phyloP scores from a whole-genome alignment of 1,140 invertebrate genomes.

The Littorina saxatilis region DNA sequence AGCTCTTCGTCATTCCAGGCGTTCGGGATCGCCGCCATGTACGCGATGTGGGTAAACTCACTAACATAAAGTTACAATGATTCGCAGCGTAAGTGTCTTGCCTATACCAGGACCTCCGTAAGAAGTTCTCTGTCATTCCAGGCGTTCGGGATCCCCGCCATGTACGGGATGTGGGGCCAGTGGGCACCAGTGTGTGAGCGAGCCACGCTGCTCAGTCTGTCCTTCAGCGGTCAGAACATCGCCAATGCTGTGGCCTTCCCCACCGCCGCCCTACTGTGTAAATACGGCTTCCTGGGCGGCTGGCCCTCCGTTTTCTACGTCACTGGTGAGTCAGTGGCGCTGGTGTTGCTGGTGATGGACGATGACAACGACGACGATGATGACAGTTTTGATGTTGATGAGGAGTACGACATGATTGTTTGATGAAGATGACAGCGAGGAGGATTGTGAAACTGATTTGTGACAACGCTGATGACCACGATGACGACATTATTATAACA shows the following conservation, averaged over 20 bases:
- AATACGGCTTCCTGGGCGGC: conserved; percentile 77
- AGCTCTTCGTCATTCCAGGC: too few relatives aligned
- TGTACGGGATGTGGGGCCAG: conserved; percentile 33
- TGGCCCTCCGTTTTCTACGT: conserved; percentile 94
- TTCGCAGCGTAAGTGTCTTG: too few relatives aligned
- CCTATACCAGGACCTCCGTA: too few relatives aligned
- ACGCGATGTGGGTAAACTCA: conserved; percentile 38
- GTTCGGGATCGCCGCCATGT: conserved; percentile 31
- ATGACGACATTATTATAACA: too few relatives aligned
- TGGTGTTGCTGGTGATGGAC: neutral
- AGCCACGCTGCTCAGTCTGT: conserved; percentile 67
- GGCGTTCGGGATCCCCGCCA: conserved; percentile 27
- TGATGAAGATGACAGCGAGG: too few relatives aligned
- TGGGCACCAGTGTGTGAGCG: conserved; percentile 90
- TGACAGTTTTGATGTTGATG: too few relatives aligned
- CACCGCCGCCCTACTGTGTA: conserved; percentile 60
- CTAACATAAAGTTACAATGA: too few relatives aligned
- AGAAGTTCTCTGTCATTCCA: too few relatives aligned
- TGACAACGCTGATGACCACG: too few relatives aligned
- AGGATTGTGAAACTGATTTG: too few relatives aligned
- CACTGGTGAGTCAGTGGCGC: conserved; percentile 81
- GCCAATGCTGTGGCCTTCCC: conserved; percentile 65
- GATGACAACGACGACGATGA: too few relatives aligned
- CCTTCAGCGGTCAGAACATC: conserved; percentile 59
- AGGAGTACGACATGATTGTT: too few relatives aligned